Percentiles rank a stretch among this genome's conserved stretches.
These are phyloP conservation scores for Nephila pilipes DNA, from an alignment of 1,140 invertebrate genomes.

Conservation along the genomic window DNA sequence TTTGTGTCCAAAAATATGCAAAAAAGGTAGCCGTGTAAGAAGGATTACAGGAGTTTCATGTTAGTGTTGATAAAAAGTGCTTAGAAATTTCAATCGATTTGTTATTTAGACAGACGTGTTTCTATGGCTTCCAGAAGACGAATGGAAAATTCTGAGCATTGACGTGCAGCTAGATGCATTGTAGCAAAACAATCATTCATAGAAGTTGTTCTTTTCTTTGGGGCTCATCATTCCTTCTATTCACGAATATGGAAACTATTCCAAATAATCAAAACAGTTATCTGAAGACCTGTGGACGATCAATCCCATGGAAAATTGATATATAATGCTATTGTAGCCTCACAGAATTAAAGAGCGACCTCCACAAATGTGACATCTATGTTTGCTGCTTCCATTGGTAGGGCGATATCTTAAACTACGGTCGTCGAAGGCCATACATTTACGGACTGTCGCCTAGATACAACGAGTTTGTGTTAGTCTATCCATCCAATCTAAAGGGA, in stretches of 20 bases:
- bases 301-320: not conserved
- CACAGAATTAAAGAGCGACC: not conserved
- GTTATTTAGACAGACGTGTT: not conserved
- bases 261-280: not conserved
- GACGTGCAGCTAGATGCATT: not conserved
- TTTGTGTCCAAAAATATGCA: not conserved
- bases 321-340: not conserved
- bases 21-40: not conserved
- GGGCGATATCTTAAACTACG: not conserved
- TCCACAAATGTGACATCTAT: not conserved
- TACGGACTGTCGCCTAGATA: not conserved
- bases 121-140: not conserved
- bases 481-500: not conserved
- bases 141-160: not conserved
- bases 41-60: too few relatives aligned
- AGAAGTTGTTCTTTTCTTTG: not conserved
- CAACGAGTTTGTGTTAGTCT: not conserved
- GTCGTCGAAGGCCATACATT: not conserved
- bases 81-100: not conserved
- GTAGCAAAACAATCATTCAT: not conserved
- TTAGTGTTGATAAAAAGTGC: not conserved
- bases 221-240: not conserved
- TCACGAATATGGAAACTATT: not conserved
- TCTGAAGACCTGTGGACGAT: not conserved
- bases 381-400: not conserved